Conservation (phyloP, 2,888 invertebrate genomes). For the Protonemura montana region DNA sequence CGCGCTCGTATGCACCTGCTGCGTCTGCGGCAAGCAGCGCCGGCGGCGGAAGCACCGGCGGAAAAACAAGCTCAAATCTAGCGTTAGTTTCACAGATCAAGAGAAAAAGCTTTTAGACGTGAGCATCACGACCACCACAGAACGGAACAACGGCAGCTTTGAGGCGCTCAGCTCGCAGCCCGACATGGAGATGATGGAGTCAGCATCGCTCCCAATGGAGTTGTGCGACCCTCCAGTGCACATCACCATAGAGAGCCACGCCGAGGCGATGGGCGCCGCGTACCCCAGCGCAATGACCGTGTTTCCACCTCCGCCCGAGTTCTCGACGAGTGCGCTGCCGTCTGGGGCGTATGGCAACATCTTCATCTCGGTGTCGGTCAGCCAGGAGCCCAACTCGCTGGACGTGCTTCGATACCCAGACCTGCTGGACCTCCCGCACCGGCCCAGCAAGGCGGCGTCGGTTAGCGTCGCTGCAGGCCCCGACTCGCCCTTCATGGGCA, state of each 20-base stretch:
- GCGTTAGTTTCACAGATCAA: slow-evolving; percentile 86
- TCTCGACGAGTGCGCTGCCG: slow-evolving; percentile 64
- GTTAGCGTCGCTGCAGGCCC: slow-evolving; percentile 58
- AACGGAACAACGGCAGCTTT: slow-evolving; percentile 64
- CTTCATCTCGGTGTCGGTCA: slow-evolving; percentile 82
- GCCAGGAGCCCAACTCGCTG: slow-evolving; percentile 70
- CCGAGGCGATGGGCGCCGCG: slow-evolving; percentile 53
- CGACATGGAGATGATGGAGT: slow-evolving; percentile 63
- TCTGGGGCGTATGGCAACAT: slow-evolving; percentile 75
- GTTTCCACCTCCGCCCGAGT: slow-evolving; percentile 67
- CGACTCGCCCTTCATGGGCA: slow-evolving; percentile 51
- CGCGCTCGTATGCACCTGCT: slow-evolving; percentile 68
- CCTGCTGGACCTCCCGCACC: slow-evolving; percentile 73
- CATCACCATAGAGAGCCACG: slow-evolving; percentile 64
- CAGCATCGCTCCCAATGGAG: slow-evolving; percentile 54
- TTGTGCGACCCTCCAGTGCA: slow-evolving; percentile 58
- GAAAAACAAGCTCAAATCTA: slow-evolving; percentile 76
- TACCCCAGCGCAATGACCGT: slow-evolving; percentile 61
- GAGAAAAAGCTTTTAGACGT: slow-evolving; percentile 86
- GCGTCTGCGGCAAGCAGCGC: slow-evolving; percentile 61
- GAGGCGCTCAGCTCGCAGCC: slow-evolving; percentile 72
- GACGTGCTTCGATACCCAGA: slow-evolving; percentile 76
- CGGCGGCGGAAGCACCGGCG: slow-evolving; percentile 62
- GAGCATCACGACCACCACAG: slow-evolving; percentile 76
- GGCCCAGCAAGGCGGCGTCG: slow-evolving; percentile 59